Conservation (phyloP, 2,797 vertebrate species). For the Zalophus californianus region DNA sequence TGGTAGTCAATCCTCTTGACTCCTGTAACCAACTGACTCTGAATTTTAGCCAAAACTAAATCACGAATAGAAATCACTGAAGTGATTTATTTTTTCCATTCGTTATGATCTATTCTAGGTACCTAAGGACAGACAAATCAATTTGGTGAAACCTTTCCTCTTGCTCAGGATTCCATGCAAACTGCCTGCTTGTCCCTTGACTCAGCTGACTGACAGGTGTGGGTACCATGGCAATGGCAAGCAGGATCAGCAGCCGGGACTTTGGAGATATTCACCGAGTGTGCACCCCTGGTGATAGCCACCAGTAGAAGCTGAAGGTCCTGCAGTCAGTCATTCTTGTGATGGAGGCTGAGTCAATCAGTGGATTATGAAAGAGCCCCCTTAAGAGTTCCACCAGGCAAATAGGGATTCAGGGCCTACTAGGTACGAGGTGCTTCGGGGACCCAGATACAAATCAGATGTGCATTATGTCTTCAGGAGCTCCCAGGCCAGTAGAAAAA, state of each 20-base stretch:
- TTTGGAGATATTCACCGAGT: neutral
- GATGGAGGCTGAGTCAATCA: neutral
- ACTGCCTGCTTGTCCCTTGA: neutral
- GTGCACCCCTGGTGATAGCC: neutral
- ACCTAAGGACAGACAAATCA: constrained; percentile 35
- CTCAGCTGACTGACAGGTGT: neutral
- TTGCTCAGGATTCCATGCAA: neutral
- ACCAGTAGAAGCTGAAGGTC: neutral
- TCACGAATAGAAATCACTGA: constrained; percentile 58
- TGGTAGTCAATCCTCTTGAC: constrained; percentile 39
- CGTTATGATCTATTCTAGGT: constrained; percentile 34
- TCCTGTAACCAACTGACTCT: neutral
- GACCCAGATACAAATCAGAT: neutral
- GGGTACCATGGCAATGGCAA: neutral
- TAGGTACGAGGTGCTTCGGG: neutral
- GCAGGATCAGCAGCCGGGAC: neutral
- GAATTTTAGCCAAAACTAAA: constrained; percentile 71
- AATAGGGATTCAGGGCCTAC: neutral
- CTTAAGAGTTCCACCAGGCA: neutral
- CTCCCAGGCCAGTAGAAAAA: neutral
- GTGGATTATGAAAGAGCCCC: neutral
- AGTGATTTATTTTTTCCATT: constrained; percentile 37
- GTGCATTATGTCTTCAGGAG: neutral
- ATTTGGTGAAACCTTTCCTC: neutral
- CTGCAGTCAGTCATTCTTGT: neutral